Conservation (phyloP, 2,797 vertebrate genomes). For the Crocidura indochinensis region DNA sequence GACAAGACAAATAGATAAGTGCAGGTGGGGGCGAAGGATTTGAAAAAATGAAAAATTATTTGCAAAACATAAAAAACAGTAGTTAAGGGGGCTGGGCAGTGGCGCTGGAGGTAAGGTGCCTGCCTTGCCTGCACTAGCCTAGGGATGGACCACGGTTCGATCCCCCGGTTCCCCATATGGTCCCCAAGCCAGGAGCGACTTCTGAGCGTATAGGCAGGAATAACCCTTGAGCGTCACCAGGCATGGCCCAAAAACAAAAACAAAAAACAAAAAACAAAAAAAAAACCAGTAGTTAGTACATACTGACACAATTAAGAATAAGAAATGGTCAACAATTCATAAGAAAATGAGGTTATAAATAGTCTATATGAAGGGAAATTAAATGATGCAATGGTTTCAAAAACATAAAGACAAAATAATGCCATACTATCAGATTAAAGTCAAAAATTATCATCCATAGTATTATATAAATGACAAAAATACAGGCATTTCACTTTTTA, state of each 20-base stretch:
- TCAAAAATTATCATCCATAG: not conserved
- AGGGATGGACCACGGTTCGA: too few relatives aligned
- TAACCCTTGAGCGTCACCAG: too few relatives aligned
- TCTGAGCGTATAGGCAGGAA: too few relatives aligned
- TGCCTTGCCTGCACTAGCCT: too few relatives aligned
- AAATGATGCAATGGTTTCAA: not conserved
- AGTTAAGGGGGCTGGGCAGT: too few relatives aligned
- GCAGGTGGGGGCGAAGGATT: not conserved
- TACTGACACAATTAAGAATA: conserved; percentile 51
- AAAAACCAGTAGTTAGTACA: conserved; percentile 39
- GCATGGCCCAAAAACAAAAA: too few relatives aligned
- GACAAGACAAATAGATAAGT: conserved; percentile 36
- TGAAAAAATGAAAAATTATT: not conserved
- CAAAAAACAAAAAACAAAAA: too few relatives aligned
- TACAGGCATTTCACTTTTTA: not conserved
- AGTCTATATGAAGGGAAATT: not conserved
- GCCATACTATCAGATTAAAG: conserved; percentile 5
- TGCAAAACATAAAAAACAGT: conserved; percentile 45
- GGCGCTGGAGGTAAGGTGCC: too few relatives aligned
- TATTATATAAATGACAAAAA: not conserved
- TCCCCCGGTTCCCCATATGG: too few relatives aligned
- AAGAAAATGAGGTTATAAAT: conserved; percentile 42
- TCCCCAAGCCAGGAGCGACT: too few relatives aligned
- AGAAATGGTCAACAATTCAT: conserved; percentile 37
- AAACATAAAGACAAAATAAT: conserved; percentile 50